Base-by-base conservation (phyloP, 2,888 invertebrate species). In the Abrostola tripartita region DNA sequence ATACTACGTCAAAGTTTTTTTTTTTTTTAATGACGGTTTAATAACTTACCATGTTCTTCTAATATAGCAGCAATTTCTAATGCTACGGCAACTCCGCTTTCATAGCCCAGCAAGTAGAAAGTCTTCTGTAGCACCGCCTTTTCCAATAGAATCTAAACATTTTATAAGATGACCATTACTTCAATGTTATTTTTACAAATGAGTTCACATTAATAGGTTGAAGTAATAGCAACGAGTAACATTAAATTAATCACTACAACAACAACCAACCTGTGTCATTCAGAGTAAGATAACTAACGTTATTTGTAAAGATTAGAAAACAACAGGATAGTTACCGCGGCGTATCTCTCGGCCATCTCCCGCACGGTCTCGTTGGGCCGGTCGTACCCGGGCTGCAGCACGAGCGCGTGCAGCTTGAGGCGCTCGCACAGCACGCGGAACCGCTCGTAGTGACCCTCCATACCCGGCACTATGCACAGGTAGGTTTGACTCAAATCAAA, bases 331-430 rank as follows among this genome's bases (percentile, higher is more conserved):
- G 5, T 50, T 60, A 87, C 87, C 81, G 83, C 52, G 0, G 80
- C 75, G 56, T 78, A 83, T 81, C 85, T 80, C 5, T 68, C 71
- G 0, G 90, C 89, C 40, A 82, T 75, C 5, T 87, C 79, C 6
- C 70, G 65, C 0, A 86, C 64, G 0, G 81, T 82, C 42, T 88
- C 89, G 8, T 79, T 36, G 0, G 78, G 80, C 0, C 58, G 61
- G 37, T 90, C 86, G 4, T 89, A 60, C 0, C 88, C 88, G 0
- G 87, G 87, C 62, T 91, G 91, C 59, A 92, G 68, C 1, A 87
- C 88, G 0, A 90, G 24, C 0, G 90, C 88, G 0, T 85, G 82
- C 53, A 91, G 14, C 70, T 89, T 88, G 11, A 90, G 75, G 0
- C 85, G 80, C 68, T 85, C 81, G 52, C 87, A 86, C 36, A 88